Conservation (phyloP, 2,888 invertebrate genomes). For the Lycocerus yunnanus region DNA sequence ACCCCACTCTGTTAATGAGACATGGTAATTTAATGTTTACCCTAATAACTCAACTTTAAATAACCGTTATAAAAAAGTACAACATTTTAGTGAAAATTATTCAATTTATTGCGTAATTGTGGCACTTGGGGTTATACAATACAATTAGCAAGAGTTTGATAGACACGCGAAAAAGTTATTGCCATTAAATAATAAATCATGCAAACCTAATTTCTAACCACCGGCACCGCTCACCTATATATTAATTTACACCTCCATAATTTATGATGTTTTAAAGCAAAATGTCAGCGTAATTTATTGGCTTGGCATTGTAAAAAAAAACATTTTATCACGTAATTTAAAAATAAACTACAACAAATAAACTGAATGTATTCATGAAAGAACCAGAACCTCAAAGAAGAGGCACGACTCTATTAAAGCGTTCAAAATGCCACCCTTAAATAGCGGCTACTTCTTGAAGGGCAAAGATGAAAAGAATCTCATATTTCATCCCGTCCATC, state of each 20-base stretch:
- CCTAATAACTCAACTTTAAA: neutral
- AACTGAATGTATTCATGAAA: neutral
- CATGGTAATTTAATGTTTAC: neutral
- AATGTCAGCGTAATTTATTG: neutral
- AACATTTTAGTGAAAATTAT: neutral
- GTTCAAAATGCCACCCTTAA: conserved; percentile 21
- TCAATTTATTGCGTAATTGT: neutral
- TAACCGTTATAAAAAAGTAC: neutral
- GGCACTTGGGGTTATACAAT: neutral
- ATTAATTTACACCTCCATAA: neutral
- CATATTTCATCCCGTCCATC: conserved; percentile 42
- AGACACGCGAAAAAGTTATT: neutral
- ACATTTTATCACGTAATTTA: neutral
- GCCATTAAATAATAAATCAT: neutral
- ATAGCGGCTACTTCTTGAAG: conserved; percentile 22
- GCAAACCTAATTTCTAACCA: neutral
- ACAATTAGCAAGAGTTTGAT: neutral
- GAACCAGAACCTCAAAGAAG: conserved; percentile 12
- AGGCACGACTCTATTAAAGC: conserved; percentile 27
- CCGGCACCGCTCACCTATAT: neutral
- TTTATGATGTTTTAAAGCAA: neutral
- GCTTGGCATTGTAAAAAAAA: neutral
- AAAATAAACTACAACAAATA: neutral
- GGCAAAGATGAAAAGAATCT: conserved; percentile 39
- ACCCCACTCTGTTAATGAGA: neutral